Evolutionary conservation across 2,113 vertebrate genomes (phyloP), one percentile per base, ranked within the genome.

Genomic region (Rhipidura dahli): DNA sequence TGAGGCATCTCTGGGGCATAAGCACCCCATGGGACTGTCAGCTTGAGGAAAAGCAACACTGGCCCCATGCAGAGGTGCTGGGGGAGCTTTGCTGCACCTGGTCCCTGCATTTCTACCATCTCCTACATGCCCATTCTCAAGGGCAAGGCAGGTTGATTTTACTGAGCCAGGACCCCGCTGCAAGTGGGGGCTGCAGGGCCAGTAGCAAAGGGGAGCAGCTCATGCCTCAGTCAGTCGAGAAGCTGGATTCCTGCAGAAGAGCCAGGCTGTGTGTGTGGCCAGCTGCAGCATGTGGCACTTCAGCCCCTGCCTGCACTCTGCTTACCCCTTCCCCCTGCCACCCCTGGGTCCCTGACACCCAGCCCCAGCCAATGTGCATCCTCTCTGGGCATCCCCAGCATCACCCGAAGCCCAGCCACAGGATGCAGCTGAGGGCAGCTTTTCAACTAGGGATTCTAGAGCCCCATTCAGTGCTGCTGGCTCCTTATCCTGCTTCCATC

Each of bases 171-270:
- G 18, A 90, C 33, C 65, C 35, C 2, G 2, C 61, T 51, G 60
- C 3, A 37, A 30, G 17, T 40, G 17, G 13, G 45, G 13, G 11
- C 27, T 12, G 1, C 1, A 8, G 35, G 49, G 27, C 33, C 13
- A 18, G 66, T 21, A 66, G 39, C 0, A 0, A 49, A 71, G 21
- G 17, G 23, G 11, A 63, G 33, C 68, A 66, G 60, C 40, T 71
- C 0, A 0, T 80, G 57, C 44, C 35, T 61, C 23, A 22, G 8
- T 23, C 59, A 20, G 26, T 10, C 7, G 3, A 89, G 47, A 69
- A 60, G 50, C 45, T 2, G 3, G 14, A 77, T 68, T 92, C 44
- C 54, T 89, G 49, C 2, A 69, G 75, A 49, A 53, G 16, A 79
- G 39, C 60, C 39, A 54, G 92, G 42, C 71, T 57, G 3, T 0